Base-by-base conservation (phyloP, 2,888 invertebrate species). In the Unio pictorum region DNA sequence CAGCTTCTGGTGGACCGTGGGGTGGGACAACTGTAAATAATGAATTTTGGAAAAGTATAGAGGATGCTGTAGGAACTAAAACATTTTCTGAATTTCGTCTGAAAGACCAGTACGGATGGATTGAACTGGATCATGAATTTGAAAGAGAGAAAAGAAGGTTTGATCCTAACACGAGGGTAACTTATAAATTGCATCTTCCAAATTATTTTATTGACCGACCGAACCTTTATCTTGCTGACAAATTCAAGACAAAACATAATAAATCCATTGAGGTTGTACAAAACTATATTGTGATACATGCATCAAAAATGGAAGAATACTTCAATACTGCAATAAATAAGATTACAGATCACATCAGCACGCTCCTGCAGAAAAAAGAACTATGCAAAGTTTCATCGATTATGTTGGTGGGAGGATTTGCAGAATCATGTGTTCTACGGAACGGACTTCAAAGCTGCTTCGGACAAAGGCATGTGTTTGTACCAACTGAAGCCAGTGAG, bases 381-480 rank as follows among this genome's bases (percentile, higher is more conserved):
- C 56, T 71, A 20, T 68, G 56, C 26, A 55, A 34, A 1, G 56
- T 79, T 4, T 60, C 68, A 8, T 71, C 72, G 17, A 68, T 80
- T 28, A 61, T 76, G 7, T 63, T 79, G 5, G 77, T 79, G 6
- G 79, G 79, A 15, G 79, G 79, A 59, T 75, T 79, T 60, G 72
- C 79, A 1, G 77, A 75, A 59, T 79, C 79, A 1, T 26, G 67
- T 18, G 56, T 73, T 17, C 74, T 79, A 7, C 71, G 69, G 28
- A 30, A 68, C 6, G 58, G 65, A 23, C 56, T 79, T 17, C 69
- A 63, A 66, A 65, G 70, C 28, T 58, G 66, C 58, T 75, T 79
- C 59, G 57, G 60, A 0, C 57, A 20, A 17, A n/a, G 69, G 18
- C 64, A 58, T 66, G 71, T 76, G 7, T 67, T 76, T 34, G 70